phyloP scores from a whole-genome alignment of 2,797 vertebrate species.

The Discoglossus pictus region DNA sequence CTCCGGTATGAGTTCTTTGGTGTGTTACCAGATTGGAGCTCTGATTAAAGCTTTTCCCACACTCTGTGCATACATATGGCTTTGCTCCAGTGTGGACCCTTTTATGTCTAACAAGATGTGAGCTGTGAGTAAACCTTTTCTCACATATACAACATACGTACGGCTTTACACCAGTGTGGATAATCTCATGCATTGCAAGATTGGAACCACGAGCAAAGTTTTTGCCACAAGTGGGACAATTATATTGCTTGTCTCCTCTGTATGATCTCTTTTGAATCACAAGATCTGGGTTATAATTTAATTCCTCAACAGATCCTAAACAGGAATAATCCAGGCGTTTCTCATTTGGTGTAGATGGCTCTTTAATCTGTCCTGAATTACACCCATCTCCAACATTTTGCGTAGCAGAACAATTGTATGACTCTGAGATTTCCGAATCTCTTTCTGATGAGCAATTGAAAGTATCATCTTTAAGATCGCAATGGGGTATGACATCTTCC shows the following conservation, averaged over 20 bases:
- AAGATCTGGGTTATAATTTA: background rate
- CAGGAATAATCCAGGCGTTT: background rate
- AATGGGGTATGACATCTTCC: background rate
- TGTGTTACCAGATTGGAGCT: conserved; percentile 6
- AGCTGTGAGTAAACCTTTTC: conserved; percentile 1
- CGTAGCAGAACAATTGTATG: background rate
- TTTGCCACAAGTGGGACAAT: background rate
- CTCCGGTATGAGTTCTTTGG: conserved; percentile 6
- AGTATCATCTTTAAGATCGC: background rate
- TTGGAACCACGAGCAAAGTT: background rate
- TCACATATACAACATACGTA: background rate
- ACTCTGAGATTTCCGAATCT: background rate
- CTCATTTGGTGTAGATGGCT: background rate
- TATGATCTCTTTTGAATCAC: background rate
- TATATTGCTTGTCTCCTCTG: background rate
- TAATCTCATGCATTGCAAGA: background rate
- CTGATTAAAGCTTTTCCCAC: background rate
- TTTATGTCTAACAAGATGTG: conserved; percentile 2
- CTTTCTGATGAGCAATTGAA: background rate
- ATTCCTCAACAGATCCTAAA: background rate
- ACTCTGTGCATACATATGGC: conserved; percentile 6
- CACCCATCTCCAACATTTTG: background rate
- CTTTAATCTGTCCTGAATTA: background rate
- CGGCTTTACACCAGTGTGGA: conserved; percentile 1
- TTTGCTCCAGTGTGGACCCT: background rate